Conservation (phyloP, 2,797 vertebrate species). For the Anolis apletophallus region DNA sequence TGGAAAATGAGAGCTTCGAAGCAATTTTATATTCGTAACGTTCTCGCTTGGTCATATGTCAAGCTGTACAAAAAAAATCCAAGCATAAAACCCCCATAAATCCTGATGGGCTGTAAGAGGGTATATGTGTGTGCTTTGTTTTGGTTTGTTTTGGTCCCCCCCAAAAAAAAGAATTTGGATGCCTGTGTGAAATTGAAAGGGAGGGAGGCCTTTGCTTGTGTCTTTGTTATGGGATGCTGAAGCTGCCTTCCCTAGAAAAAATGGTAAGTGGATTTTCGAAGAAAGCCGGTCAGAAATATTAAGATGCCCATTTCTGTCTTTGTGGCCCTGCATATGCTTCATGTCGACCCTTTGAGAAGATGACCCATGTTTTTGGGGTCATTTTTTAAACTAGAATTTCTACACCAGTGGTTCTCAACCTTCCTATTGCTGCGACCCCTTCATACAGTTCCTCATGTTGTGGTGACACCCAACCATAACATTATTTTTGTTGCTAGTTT, state of each 20-base stretch:
- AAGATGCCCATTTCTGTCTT: not conserved
- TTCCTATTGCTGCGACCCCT: no score
- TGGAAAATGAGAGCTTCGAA: constrained; percentile 23
- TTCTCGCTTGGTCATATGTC: constrained; percentile 30
- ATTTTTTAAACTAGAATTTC: no score
- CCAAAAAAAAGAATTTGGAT: constrained; percentile 17
- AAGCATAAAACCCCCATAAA: constrained; percentile 1
- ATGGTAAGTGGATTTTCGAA: not conserved
- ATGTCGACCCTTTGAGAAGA: no score
- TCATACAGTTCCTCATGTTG: no score
- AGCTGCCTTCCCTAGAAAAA: not conserved
- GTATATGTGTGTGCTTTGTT: not conserved
- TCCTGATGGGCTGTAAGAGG: not conserved
- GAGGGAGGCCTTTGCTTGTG: not conserved
- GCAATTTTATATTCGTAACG: constrained; percentile 10
- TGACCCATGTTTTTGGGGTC: no score
- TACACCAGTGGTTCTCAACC: no score
- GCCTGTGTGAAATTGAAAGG: not conserved
- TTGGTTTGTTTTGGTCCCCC: not conserved
- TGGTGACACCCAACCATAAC: no score
- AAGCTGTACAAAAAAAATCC: constrained; percentile 34
- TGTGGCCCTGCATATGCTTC: no score
- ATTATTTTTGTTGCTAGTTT: no score
- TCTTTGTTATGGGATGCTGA: constrained; percentile 13
- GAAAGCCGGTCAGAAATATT: not conserved